Evolutionary conservation across 2,113 vertebrate genomes (phyloP).

Genomic region (Thryonomys swinderianus): DNA sequence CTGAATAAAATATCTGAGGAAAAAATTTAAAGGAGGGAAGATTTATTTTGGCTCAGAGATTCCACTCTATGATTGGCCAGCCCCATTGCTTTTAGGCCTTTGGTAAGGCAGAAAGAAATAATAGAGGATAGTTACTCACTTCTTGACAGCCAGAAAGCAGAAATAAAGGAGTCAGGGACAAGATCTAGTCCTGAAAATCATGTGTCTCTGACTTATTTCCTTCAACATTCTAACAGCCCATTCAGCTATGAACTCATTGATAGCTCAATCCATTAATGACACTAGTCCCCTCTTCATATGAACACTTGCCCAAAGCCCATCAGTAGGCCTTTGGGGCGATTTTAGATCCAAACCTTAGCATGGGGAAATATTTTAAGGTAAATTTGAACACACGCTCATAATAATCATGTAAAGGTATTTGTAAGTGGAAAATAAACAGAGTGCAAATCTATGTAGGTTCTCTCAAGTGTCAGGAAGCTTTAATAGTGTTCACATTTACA

Average conservation of each 20-base stretch:
- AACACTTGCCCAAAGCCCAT: neutral
- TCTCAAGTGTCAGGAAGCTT: neutral
- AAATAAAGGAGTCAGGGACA: neutral
- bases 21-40: neutral
- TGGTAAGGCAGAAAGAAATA: neutral
- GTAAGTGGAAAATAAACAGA: neutral
- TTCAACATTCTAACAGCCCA: neutral
- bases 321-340: neutral
- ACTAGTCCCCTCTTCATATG: neutral
- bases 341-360: neutral
- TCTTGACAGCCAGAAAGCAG: neutral
- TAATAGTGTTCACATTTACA: neutral
- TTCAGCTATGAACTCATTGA: neutral
- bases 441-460: neutral
- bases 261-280: neutral
- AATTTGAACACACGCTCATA: neutral
- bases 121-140: neutral
- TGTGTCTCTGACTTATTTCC: neutral
- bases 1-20: neutral
- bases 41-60: neutral
- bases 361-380: neutral
- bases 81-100: neutral
- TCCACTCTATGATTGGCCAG: neutral
- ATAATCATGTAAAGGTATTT: neutral
- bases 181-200: neutral